These are phyloP conservation scores for Centroberyx gerrardi DNA, from an alignment of 2,797 vertebrate species.

Conservation along the genomic window DNA sequence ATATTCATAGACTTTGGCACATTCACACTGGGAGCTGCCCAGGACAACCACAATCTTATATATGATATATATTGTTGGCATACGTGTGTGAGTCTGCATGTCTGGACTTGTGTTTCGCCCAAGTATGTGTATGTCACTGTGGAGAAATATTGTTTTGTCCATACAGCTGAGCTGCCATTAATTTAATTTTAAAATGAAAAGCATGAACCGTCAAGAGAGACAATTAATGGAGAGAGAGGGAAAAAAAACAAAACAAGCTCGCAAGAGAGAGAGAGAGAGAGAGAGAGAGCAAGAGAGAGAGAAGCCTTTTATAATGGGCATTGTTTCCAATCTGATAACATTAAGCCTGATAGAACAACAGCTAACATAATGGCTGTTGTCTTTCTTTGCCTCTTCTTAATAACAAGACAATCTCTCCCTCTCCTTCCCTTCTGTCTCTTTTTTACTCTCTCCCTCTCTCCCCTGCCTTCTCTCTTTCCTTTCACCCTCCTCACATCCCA, in stretches of 20 bases:
- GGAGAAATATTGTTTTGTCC: background rate
- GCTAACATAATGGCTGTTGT: constrained; percentile 59
- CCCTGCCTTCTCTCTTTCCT: constrained; percentile 17
- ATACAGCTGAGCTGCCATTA: constrained; percentile 24
- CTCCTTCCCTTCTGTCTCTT: constrained; percentile 24
- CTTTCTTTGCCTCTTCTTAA: constrained; percentile 46
- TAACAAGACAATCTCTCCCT: constrained; percentile 46
- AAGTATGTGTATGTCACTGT: constrained; percentile 34
- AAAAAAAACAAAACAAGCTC: no score
- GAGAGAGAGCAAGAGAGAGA: constrained; percentile 1
- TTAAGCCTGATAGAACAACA: constrained; percentile 63
- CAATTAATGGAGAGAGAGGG: background rate
- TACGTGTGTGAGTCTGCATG: background rate
- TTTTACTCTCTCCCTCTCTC: background rate
- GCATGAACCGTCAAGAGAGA: constrained; percentile 46
- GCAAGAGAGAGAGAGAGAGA: background rate
- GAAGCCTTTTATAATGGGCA: constrained; percentile 53
- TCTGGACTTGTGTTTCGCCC: constrained; percentile 25
- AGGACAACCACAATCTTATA: no score
- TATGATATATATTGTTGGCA: no score
- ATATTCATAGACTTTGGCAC: no score
- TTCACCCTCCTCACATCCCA: constrained; percentile 8
- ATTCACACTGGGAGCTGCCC: no score
- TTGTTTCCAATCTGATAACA: constrained; percentile 61
- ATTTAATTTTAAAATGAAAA: constrained; percentile 68